Conservation (phyloP, 2,888 invertebrate species). For the Cephonodes hylas region DNA sequence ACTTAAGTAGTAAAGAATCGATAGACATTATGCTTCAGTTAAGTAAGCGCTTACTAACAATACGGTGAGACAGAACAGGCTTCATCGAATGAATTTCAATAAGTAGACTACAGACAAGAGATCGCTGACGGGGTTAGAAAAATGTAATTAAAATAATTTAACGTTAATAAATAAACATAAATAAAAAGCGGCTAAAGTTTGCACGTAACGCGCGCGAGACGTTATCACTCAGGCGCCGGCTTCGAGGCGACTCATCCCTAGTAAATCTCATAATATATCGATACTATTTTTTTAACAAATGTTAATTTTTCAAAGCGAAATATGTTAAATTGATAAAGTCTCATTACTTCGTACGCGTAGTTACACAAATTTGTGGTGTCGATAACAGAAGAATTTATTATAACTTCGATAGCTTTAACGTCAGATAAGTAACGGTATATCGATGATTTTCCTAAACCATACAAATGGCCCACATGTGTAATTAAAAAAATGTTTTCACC, state of each 20-base stretch:
- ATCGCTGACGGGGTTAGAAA: neutral
- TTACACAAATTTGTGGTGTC: too few species aligned
- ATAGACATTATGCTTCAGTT: neutral
- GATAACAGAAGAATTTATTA: neutral
- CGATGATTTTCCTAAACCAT: too few species aligned
- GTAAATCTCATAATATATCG: neutral
- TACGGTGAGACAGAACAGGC: neutral
- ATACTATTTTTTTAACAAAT: too few species aligned
- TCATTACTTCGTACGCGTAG: too few species aligned
- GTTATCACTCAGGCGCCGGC: neutral
- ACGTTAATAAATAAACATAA: slow-evolving; percentile 1
- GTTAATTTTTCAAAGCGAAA: too few species aligned
- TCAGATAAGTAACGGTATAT: too few species aligned
- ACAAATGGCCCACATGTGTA: too few species aligned
- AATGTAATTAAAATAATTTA: slow-evolving; percentile 2
- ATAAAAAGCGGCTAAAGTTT: neutral
- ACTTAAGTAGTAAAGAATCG: neutral
- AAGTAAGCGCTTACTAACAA: neutral
- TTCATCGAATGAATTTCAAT: neutral
- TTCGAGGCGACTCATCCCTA: neutral
- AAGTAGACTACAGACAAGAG: neutral
- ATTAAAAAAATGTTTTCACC: too few species aligned
- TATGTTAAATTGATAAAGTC: too few species aligned
- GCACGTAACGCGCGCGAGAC: neutral
- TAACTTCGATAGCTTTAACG: too few species aligned